Evolutionary conservation across 2,113 vertebrate species (phyloP).

Genomic region (Stigmatopora argus): DNA sequence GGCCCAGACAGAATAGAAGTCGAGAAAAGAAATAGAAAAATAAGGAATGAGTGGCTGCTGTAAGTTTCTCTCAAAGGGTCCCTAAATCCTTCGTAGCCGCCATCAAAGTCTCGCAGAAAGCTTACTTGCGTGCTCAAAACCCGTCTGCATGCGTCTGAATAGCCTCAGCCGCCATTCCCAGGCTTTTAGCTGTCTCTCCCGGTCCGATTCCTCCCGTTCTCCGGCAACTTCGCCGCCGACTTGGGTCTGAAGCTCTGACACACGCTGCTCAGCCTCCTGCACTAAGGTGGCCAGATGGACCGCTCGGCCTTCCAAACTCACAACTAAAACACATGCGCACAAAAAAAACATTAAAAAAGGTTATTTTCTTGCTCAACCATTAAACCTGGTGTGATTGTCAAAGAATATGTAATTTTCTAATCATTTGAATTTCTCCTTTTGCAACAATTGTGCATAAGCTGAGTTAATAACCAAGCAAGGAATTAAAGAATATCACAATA

Average conservation of each 20-base stretch:
- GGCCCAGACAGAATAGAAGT: slow-evolving; percentile 48
- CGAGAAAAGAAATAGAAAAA: slow-evolving; percentile 31
- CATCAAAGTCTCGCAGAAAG: slow-evolving; percentile 15
- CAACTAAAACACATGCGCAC: slow-evolving; percentile 58
- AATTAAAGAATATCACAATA: neutral
- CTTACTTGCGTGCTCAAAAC: slow-evolving; percentile 87
- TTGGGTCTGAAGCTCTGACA: slow-evolving; percentile 75
- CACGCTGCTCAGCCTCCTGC: slow-evolving; percentile 81
- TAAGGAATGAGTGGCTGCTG: slow-evolving; percentile 28
- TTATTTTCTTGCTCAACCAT: no score
- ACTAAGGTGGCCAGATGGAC: slow-evolving; percentile 81
- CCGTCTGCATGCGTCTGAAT: slow-evolving; percentile 86
- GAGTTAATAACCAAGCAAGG: neutral
- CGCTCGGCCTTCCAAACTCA: slow-evolving; percentile 81
- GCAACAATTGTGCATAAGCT: neutral
- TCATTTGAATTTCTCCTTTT: no score
- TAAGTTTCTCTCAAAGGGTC: slow-evolving; percentile 13
- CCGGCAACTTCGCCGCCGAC: slow-evolving; percentile 72
- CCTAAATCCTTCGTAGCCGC: slow-evolving; percentile 16
- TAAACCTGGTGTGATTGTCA: no score
- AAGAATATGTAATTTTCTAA: no score
- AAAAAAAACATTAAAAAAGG: neutral
- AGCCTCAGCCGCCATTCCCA: slow-evolving; percentile 88
- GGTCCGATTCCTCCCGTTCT: slow-evolving; percentile 70
- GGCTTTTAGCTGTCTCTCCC: slow-evolving; percentile 81